phyloP scores from a whole-genome alignment of 2,113 vertebrate species.

The Pterophyllum scalare region DNA sequence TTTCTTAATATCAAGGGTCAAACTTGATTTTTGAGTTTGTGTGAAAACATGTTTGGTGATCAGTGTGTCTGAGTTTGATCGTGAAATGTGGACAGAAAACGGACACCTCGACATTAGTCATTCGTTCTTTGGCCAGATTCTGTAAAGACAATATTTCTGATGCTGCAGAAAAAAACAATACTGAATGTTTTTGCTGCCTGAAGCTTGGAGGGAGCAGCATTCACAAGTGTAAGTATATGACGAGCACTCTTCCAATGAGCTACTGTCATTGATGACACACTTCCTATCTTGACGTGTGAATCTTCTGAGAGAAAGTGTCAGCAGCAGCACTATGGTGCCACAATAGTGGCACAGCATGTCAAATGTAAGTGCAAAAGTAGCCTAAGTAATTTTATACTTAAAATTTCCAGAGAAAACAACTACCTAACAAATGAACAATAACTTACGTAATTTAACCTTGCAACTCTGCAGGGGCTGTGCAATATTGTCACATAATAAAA shows the following conservation, averaged over 20 bases:
- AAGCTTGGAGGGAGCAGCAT: neutral
- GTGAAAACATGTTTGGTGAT: too few species aligned
- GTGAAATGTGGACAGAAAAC: too few species aligned
- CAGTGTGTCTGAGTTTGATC: neutral
- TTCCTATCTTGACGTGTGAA: neutral
- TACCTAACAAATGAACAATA: too few species aligned
- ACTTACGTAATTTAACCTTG: too few species aligned
- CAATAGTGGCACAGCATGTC: neutral
- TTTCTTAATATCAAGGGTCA: neutral
- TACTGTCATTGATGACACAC: neutral
- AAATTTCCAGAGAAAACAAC: too few species aligned
- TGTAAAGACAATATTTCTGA: neutral
- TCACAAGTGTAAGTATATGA: neutral
- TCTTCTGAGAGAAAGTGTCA: neutral
- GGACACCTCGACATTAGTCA: too few species aligned
- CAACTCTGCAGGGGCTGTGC: too few species aligned
- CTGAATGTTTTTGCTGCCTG: neutral
- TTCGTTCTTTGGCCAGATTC: too few species aligned
- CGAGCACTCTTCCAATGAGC: neutral
- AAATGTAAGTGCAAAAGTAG: too few species aligned
- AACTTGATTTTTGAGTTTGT: neutral
- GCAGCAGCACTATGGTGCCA: neutral
- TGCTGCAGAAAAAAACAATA: rapidly evolving
- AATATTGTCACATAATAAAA: too few species aligned
- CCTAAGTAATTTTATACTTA: too few species aligned